phyloP scores from a whole-genome alignment of 1,140 invertebrate species.

The Micrasema longulum region DNA sequence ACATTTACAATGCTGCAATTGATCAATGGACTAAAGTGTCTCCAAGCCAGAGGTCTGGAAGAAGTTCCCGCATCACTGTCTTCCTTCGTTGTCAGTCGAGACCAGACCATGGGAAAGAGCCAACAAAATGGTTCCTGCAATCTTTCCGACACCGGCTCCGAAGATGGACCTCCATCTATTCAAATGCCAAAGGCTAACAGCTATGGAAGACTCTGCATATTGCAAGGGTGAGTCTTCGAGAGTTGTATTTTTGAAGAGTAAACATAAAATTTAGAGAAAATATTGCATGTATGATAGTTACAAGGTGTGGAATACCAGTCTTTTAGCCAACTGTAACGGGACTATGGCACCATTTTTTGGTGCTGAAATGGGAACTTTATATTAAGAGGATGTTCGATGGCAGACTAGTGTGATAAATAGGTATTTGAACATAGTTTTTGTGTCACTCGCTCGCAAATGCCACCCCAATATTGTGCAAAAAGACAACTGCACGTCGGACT shows the following conservation, averaged over 20 bases:
- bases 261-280: too few relatives aligned
- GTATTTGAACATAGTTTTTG: too few relatives aligned
- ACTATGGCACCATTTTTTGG: too few relatives aligned
- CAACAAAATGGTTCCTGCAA: conserved; percentile 66
- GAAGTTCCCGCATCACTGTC: conserved; percentile 77
- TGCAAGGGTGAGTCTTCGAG: conserved; percentile 77
- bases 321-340: too few relatives aligned
- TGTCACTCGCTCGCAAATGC: too few relatives aligned
- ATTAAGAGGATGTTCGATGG: too few relatives aligned
- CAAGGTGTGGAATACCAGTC: too few relatives aligned
- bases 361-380: too few relatives aligned
- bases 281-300: too few relatives aligned
- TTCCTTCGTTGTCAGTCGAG: conserved; percentile 73
- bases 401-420: too few relatives aligned
- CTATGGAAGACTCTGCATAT: conserved; percentile 76
- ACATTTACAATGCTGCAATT: conserved; percentile 83
- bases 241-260: conserved; percentile 19
- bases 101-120: conserved; percentile 57
- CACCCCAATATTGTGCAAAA: too few relatives aligned
- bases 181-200: conserved; percentile 66
- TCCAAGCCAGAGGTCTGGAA: conserved; percentile 87
- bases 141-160: conserved; percentile 57
- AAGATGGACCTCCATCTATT: conserved; percentile 62
- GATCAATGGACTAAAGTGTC: conserved; percentile 81
- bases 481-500: too few relatives aligned